A percentile compares a stretch with the other conserved stretches of the same genome.
phyloP scores from a whole-genome alignment of 2,797 vertebrate genomes.

The Anabacerthia variegaticeps region DNA sequence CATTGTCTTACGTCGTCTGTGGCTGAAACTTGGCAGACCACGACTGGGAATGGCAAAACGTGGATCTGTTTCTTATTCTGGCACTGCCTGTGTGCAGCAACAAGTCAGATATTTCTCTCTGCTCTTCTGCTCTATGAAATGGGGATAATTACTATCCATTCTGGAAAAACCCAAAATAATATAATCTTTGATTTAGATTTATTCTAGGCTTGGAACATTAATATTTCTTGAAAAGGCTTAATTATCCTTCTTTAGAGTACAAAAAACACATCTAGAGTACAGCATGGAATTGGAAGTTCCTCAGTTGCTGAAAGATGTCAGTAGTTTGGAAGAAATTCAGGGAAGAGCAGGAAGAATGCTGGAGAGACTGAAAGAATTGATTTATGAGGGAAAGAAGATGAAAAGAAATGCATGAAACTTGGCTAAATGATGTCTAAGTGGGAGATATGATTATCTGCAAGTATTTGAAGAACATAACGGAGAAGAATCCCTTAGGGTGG shows the following conservation, averaged over 20 bases:
- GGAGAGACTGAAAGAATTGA: slow-evolving; percentile 37
- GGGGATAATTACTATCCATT: neutral
- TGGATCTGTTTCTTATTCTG: slow-evolving; percentile 45
- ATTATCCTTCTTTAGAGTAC: slow-evolving; percentile 25
- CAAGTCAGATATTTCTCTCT: neutral
- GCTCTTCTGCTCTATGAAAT: neutral
- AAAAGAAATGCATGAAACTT: slow-evolving; percentile 49
- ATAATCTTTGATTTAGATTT: slow-evolving; percentile 3
- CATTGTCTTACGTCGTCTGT: neutral
- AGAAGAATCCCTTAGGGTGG: slow-evolving; percentile 29
- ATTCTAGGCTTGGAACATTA: slow-evolving; percentile 16
- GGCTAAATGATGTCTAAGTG: slow-evolving; percentile 24
- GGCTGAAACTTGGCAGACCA: slow-evolving; percentile 3
- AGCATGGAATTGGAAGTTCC: slow-evolving; percentile 35
- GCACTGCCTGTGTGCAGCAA: neutral
- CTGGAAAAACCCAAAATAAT: neutral
- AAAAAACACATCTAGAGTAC: slow-evolving; percentile 24
- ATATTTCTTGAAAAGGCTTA: slow-evolving; percentile 36
- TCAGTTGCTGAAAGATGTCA: slow-evolving; percentile 25
- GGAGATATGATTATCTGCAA: slow-evolving; percentile 43
- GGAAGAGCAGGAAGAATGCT: slow-evolving; percentile 30
- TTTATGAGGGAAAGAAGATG: slow-evolving; percentile 51
- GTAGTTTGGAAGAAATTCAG: slow-evolving; percentile 51
- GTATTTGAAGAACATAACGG: slow-evolving; percentile 27
- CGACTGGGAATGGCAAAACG: neutral